phyloP scores from a whole-genome alignment of 2,797 vertebrate species.

The Chelon labrosus region DNA sequence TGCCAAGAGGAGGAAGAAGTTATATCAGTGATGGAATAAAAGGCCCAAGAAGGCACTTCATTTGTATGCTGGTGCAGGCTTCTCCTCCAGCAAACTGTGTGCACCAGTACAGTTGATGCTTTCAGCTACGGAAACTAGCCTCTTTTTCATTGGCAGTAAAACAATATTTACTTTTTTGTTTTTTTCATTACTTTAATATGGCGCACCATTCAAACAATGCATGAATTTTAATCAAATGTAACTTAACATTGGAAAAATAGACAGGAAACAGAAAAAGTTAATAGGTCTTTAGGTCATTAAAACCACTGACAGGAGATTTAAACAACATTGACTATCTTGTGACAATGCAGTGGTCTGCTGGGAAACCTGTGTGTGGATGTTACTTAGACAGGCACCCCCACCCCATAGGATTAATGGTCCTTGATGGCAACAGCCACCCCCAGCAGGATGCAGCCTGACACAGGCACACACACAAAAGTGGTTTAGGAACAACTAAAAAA shows the following conservation, averaged over 20 bases:
- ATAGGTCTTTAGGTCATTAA: too few relatives aligned
- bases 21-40: constrained; percentile 23
- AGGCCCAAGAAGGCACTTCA: constrained; percentile 11
- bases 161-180: constrained; percentile 4
- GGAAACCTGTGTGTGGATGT: too few relatives aligned
- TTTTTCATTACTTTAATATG: neutral
- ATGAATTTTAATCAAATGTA: constrained; percentile 38
- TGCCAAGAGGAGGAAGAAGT: constrained; percentile 10
- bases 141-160: constrained; percentile 14
- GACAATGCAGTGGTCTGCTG: too few relatives aligned
- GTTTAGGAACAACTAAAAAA: too few relatives aligned
- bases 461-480: too few relatives aligned
- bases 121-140: constrained; percentile 16
- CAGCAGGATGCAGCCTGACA: too few relatives aligned
- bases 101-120: constrained; percentile 4
- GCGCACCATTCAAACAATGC: neutral
- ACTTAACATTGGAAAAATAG: neutral
- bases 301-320: too few relatives aligned
- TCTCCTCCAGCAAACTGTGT: constrained; percentile 10
- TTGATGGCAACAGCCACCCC: too few relatives aligned
- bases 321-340: too few relatives aligned
- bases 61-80: constrained; percentile 7
- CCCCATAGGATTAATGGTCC: too few relatives aligned
- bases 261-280: neutral
- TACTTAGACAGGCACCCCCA: too few relatives aligned